A percentile compares a stretch with the other conserved stretches of the same genome.
These are phyloP conservation scores for Dunckerocampus dactyliophorus DNA, from an alignment of 2,113 vertebrate genomes.

Conservation along the genomic window DNA sequence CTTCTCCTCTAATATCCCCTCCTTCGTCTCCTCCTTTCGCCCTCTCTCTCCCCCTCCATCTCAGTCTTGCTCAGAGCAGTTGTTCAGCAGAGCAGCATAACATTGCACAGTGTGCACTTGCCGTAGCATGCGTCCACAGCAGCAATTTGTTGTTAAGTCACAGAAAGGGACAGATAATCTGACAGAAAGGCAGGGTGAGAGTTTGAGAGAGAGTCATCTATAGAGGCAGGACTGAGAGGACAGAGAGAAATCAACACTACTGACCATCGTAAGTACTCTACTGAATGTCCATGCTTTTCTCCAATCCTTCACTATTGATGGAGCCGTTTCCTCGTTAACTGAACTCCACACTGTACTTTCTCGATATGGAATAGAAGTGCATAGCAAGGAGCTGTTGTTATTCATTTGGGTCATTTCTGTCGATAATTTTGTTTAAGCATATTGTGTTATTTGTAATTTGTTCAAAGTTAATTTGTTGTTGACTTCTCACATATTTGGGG, in stretches of 20 bases:
- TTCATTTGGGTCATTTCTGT: not conserved
- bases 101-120: conserved; percentile 39
- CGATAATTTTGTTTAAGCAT: not conserved
- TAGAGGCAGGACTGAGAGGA: conserved; percentile 37
- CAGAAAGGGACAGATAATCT: conserved; percentile 15
- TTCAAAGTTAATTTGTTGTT: too few species aligned
- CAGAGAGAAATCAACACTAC: conserved; percentile 30
- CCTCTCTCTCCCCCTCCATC: conserved; percentile 24
- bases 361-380: conserved; percentile 1
- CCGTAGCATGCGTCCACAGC: conserved; percentile 32
- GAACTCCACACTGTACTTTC: not conserved
- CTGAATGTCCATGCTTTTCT: conserved; percentile 23
- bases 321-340: conserved; percentile 16
- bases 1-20: conserved; percentile 30
- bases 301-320: conserved; percentile 12
- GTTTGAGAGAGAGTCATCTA: conserved; percentile 33
- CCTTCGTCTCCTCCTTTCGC: conserved; percentile 18
- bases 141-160: conserved; percentile 41
- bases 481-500: too few species aligned
- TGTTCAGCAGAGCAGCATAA: conserved; percentile 35
- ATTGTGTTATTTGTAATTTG: too few species aligned
- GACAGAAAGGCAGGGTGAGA: conserved; percentile 35
- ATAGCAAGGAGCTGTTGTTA: not conserved
- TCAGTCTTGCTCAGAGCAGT: conserved; percentile 42
- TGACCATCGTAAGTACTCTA: conserved; percentile 50